Evolutionary conservation across 2,888 invertebrate species (phyloP).

Genomic region (Labia minor): DNA sequence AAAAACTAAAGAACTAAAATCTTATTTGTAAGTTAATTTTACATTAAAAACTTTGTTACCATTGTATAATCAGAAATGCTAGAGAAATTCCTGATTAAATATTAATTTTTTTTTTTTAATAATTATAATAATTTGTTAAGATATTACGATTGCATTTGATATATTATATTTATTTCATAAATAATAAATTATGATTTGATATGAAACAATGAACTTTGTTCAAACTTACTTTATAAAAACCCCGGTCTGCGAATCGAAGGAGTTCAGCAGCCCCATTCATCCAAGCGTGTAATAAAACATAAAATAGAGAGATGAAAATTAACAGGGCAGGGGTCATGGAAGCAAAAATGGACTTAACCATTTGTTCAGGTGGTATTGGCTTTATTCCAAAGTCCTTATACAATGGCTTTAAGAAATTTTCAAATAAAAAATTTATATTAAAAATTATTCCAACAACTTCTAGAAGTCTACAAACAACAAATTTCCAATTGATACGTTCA

Average conservation of each 20-base stretch:
- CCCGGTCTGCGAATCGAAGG: constrained; percentile 73
- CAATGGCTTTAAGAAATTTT: constrained; percentile 59
- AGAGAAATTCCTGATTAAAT: too few species aligned
- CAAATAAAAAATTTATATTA: constrained; percentile 69
- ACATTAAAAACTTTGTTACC: too few species aligned
- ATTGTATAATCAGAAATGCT: too few species aligned
- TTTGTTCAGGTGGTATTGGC: constrained; percentile 33
- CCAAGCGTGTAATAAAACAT: constrained; percentile 81
- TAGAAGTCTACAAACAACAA: constrained; percentile 54
- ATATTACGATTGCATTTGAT: too few species aligned
- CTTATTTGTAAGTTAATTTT: too few species aligned
- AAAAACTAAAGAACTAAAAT: too few species aligned
- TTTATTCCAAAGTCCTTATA: constrained; percentile 51
- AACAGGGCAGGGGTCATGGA: constrained; percentile 64
- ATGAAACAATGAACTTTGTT: too few species aligned
- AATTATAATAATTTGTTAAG: too few species aligned
- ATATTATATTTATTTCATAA: too few species aligned
- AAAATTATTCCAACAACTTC: constrained; percentile 74
- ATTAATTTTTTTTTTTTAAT: too few species aligned
- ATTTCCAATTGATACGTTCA: constrained; percentile 59
- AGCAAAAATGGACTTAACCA: constrained; percentile 47
- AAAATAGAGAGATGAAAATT: constrained; percentile 65
- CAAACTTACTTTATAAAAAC: constrained; percentile 59
- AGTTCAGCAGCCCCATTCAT: constrained; percentile 85
- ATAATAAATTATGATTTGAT: too few species aligned